Evolutionary conservation across 2,888 invertebrate genomes (phyloP).

Genomic region (Coelogynopora nodosa): DNA sequence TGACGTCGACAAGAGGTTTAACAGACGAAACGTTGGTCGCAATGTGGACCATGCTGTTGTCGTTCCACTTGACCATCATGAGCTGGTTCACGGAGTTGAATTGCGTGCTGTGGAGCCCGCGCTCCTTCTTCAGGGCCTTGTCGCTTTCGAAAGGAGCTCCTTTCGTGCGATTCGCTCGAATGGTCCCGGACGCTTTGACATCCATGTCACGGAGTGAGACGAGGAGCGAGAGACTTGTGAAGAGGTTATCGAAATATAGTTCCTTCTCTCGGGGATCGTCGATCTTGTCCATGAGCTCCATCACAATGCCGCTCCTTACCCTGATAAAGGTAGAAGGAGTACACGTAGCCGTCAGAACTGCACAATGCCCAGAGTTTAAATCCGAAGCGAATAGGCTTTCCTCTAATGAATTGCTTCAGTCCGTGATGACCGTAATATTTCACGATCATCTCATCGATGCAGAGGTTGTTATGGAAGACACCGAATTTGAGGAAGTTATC

Average conservation of each 20-base stretch:
- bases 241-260: slow-evolving; percentile 20
- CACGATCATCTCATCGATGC: slow-evolving; percentile 7
- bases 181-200: slow-evolving; percentile 18
- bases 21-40: slow-evolving; percentile 26
- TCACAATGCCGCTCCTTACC: slow-evolving; percentile 23
- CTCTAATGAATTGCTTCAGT: slow-evolving; percentile 10
- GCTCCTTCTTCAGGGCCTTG: slow-evolving; percentile 27
- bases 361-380: slow-evolving; percentile 20
- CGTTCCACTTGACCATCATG: slow-evolving; percentile 31
- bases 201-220: slow-evolving; percentile 30
- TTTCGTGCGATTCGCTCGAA: slow-evolving; percentile 26
- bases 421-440: slow-evolving; percentile 25
- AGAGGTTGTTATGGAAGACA: slow-evolving; percentile 19
- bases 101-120: slow-evolving; percentile 10
- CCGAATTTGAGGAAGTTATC: slow-evolving; percentile 30
- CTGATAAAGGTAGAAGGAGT: slow-evolving; percentile 21
- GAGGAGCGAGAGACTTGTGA: slow-evolving; percentile 31
- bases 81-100: slow-evolving; percentile 31
- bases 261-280: slow-evolving; percentile 16
- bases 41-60: slow-evolving; percentile 28
- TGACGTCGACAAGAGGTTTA: slow-evolving; percentile 25
- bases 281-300: slow-evolving; percentile 28
- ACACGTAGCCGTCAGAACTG: slow-evolving; percentile 30
- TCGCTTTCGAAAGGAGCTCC: slow-evolving; percentile 31
- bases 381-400: not conserved